Evolutionary conservation across 2,888 invertebrate genomes (phyloP), one percentile per base, ranked within the genome.

Genomic region (Plagodis dolabraria): DNA sequence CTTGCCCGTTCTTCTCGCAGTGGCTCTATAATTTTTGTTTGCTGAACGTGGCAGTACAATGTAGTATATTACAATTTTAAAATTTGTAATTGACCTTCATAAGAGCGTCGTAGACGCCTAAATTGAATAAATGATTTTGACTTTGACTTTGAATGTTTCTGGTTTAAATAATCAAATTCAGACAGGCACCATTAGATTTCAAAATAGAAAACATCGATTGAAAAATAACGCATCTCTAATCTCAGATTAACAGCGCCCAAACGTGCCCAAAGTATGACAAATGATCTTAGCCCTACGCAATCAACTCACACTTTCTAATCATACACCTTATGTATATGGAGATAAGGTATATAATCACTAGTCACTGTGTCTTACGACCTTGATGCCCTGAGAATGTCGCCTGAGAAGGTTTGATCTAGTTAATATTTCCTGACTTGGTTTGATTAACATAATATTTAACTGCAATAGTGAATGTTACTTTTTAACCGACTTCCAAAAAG

Each of bases 231-330:
- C 58, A 63, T 48, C 51, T 51, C 58, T 65, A 47, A 46, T 45
- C 47, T 44, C 47, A 36, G 55, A 59, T 64, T 63, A 61, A 60
- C 54, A 36, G 55, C 40, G n/a, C 22, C 22, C 22, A 22, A 22
- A 22, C 22, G 22, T 40, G 49, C 52, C 54, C 60, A 59, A 67
- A 67, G 60, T 52, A 63, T 65, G 62, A 69, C 56, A 63, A 57
- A 69, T 65, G 60, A 34, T 48, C 46, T n/a, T 11, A 12, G 48
- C 59, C 35, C 58, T 50, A 48, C 33, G 40, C 6, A 42, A n/a
- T 33, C 10, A 11, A 40, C 7, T 5, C n/a, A 36, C 10, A 22
- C 22, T 40, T 40, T 40, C 40, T 40, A 53, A 42, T 12, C 42
- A 0, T 49, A 50, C 42, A 48, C 57, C 22, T 8, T 63, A 43